These are phyloP conservation scores for Daubentonia madagascariensis DNA, from an alignment of 2,113 vertebrate genomes.

Conservation along the genomic window DNA sequence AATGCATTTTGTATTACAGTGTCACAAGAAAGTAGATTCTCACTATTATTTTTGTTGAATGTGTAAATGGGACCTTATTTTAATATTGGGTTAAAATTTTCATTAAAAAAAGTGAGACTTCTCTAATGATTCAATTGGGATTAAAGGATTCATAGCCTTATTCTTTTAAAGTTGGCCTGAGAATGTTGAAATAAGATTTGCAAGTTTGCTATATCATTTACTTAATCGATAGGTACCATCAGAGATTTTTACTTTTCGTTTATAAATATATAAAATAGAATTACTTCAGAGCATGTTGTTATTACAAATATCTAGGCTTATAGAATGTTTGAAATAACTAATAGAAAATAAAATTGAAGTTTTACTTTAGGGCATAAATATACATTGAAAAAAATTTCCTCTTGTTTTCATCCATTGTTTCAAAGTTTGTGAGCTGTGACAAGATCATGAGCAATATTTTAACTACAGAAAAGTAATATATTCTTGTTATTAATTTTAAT, in stretches of 20 bases:
- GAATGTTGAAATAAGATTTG: conserved; percentile 2
- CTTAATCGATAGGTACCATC: conserved; percentile 1
- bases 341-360: background rate
- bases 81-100: background rate
- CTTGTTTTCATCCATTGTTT: conserved; percentile 20
- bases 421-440: conserved; percentile 74
- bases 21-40: background rate
- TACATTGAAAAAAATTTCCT: background rate
- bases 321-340: conserved; percentile 1
- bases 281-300: background rate
- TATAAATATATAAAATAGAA: conserved; percentile 37
- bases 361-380: background rate
- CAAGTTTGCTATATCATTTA: background rate
- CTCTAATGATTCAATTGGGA: background rate
- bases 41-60: background rate
- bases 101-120: background rate
- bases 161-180: background rate
- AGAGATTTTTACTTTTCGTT: conserved; percentile 47
- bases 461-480: conserved; percentile 59
- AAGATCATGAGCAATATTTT: conserved; percentile 72
- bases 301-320: conserved; percentile 26
- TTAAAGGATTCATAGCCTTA: background rate
- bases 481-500: conserved; percentile 74
- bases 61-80: background rate
- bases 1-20: background rate